Percentiles rank a stretch among this genome's conserved stretches.
phyloP scores from a whole-genome alignment of 2,888 invertebrate genomes.

The Oxyscelio sp. region DNA sequence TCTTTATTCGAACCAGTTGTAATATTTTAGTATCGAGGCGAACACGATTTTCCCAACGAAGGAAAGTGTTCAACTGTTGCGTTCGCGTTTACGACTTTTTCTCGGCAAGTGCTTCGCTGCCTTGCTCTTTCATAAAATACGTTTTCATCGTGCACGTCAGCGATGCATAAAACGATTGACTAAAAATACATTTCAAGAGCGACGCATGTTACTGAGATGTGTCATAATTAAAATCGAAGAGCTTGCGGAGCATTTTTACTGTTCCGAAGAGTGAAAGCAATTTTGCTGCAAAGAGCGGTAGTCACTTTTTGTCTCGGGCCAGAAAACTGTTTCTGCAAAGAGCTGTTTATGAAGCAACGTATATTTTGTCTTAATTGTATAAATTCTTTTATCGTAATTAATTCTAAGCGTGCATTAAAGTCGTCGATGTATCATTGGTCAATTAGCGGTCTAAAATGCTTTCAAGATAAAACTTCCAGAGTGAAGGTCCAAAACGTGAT shows the following conservation, averaged over 20 bases:
- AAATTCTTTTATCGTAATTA: slow-evolving; percentile 4
- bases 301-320: neutral
- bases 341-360: no score
- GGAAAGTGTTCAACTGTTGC: slow-evolving; percentile 24
- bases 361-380: neutral
- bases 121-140: slow-evolving; percentile 52
- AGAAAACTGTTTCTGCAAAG: no score
- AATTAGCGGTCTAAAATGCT: slow-evolving; percentile 45
- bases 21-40: neutral
- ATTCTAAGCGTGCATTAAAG: slow-evolving; percentile 26
- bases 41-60: slow-evolving; percentile 34
- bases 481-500: slow-evolving; percentile 17
- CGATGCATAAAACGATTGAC: slow-evolving; percentile 50
- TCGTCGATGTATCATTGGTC: slow-evolving; percentile 11
- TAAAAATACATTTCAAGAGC: slow-evolving; percentile 55
- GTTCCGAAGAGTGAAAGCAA: no score
- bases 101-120: slow-evolving; percentile 23
- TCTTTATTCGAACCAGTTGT: neutral
- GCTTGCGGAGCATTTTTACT: neutral
- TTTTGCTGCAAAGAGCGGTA: neutral
- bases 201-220: slow-evolving; percentile 26
- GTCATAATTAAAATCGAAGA: slow-evolving; percentile 28
- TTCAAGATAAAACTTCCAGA: slow-evolving; percentile 33
- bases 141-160: slow-evolving; percentile 51
- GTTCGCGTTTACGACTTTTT: slow-evolving; percentile 47